Conservation (phyloP, 2,888 invertebrate species). For the Trichogramma dendrolimi region DNA sequence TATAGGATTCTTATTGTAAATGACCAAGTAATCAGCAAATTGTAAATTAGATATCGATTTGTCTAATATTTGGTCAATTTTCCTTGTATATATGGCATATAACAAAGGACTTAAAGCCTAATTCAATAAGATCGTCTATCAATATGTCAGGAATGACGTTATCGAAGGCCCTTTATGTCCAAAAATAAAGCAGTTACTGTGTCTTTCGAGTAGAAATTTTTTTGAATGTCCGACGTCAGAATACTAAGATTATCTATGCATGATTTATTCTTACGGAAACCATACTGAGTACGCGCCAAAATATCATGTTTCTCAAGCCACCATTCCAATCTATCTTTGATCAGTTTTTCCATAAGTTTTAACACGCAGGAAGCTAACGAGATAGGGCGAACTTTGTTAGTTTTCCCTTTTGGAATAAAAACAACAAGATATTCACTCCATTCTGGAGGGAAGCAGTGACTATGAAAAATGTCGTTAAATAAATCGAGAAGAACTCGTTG, state of each 20-base stretch:
- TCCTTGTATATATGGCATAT: conserved; percentile 20
- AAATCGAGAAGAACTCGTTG: conserved; percentile 15
- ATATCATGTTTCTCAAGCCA: too few species aligned
- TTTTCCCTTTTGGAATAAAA: too few species aligned
- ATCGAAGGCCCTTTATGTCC: conserved; percentile 23
- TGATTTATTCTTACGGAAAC: conserved; percentile 19
- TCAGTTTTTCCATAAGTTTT: too few species aligned
- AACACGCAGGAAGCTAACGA: too few species aligned
- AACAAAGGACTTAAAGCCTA: too few species aligned
- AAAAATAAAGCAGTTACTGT: conserved; percentile 14
- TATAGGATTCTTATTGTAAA: too few species aligned
- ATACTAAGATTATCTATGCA: conserved; percentile 21
- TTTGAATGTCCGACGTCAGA: conserved; percentile 17
- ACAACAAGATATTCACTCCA: too few species aligned
- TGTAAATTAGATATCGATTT: too few species aligned
- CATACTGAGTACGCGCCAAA: too few species aligned
- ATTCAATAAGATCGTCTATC: conserved; percentile 21
- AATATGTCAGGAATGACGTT: conserved; percentile 20
- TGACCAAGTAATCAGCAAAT: too few species aligned
- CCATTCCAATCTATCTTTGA: too few species aligned
- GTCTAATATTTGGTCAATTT: conserved; percentile 6
- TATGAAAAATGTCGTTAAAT: conserved; percentile 17
- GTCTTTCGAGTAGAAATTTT: conserved; percentile 13
- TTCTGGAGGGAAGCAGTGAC: conserved; percentile 15
- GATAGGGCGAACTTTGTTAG: too few species aligned